These are phyloP conservation scores for Cacatua alba DNA, from an alignment of 2,113 vertebrate genomes.

Conservation along the genomic window DNA sequence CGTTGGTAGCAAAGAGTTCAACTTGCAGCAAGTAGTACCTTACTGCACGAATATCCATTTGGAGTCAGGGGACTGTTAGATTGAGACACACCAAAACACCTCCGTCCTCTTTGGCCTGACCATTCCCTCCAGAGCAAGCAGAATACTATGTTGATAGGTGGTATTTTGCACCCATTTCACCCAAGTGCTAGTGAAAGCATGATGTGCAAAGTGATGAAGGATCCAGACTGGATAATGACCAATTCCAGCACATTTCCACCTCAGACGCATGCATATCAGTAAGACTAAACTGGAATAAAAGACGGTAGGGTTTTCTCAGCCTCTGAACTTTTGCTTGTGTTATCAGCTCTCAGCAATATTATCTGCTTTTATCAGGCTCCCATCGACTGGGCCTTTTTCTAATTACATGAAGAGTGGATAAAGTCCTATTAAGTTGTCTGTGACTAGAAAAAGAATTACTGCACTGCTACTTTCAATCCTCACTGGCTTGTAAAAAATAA, in stretches of 20 bases:
- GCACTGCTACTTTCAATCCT: background rate
- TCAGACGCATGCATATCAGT: background rate
- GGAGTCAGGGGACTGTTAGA: background rate
- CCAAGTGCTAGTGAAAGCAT: background rate
- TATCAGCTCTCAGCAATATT: constrained; percentile 6
- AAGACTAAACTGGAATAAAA: background rate
- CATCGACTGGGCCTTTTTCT: background rate
- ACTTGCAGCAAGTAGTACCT: background rate
- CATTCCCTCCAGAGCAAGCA: background rate
- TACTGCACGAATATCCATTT: background rate
- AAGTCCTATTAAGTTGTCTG: constrained; percentile 43
- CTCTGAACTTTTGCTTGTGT: background rate
- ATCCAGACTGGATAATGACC: background rate
- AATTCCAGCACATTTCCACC: background rate
- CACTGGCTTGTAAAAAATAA: background rate
- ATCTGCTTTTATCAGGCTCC: constrained; percentile 29
- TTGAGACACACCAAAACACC: background rate
- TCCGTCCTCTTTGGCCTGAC: background rate
- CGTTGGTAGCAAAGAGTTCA: background rate
- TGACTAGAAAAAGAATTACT: constrained; percentile 39
- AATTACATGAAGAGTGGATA: constrained; percentile 24
- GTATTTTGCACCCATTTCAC: background rate
- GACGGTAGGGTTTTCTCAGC: background rate
- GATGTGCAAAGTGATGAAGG: background rate
- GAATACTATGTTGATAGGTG: background rate